These are phyloP conservation scores for Phaedon cochleariae DNA, from an alignment of 2,888 invertebrate species.

Conservation along the genomic window DNA sequence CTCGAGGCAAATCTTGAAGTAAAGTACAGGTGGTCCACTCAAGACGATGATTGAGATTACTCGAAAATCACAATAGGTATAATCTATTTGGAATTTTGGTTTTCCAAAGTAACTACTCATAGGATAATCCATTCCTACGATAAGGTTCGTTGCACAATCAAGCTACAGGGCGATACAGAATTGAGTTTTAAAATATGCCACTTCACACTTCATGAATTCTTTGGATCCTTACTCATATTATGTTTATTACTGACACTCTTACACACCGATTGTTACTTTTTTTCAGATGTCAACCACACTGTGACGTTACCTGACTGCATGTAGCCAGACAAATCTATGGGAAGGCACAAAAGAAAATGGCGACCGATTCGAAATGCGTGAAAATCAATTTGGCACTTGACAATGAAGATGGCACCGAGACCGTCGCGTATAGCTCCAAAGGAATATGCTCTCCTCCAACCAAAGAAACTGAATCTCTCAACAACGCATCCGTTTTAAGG, in stretches of 20 bases:
- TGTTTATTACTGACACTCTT: too few species aligned
- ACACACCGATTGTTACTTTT: conserved; percentile 10
- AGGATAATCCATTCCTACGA: too few species aligned
- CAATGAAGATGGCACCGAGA: conserved; percentile 50
- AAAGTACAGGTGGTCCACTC: neutral
- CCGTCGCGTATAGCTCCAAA: conserved; percentile 49
- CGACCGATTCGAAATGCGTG: conserved; percentile 60
- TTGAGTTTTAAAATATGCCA: too few species aligned
- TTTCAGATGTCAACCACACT: conserved; percentile 20
- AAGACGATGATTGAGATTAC: neutral
- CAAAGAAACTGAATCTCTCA: conserved; percentile 68
- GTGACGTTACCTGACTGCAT: neutral
- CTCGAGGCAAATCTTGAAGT: neutral
- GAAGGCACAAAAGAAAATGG: conserved; percentile 36
- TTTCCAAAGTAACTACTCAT: too few species aligned
- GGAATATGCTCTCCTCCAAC: conserved; percentile 58
- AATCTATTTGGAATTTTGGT: too few species aligned
- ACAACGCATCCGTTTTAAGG: conserved; percentile 71
- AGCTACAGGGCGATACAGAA: too few species aligned
- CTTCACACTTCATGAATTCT: too few species aligned
- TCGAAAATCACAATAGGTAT: neutral
- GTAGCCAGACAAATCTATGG: conserved; percentile 32
- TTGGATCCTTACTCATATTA: too few species aligned
- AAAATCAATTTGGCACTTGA: conserved; percentile 65
- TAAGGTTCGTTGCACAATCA: too few species aligned